Conservation (phyloP, 37 sponge, comb jelly and placozoan genomes). For the Halisarca cf. caerulea region DNA sequence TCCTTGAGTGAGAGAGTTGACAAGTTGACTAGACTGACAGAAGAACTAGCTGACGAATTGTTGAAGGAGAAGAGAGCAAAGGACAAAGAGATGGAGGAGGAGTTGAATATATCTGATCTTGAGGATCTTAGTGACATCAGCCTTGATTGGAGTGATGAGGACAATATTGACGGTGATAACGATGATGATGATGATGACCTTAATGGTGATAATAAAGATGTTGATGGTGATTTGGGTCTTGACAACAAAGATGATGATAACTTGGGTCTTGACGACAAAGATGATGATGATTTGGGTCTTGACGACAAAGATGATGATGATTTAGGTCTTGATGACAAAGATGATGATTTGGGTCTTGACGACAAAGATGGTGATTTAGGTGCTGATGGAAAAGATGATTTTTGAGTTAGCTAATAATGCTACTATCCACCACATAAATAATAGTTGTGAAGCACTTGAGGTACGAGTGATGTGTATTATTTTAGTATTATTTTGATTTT, state of each 20-base stretch:
- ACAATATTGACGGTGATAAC: not conserved
- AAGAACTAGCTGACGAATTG: not conserved
- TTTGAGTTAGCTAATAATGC: too few relatives aligned
- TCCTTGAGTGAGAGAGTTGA: not conserved
- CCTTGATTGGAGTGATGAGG: slow-evolving; percentile 18
- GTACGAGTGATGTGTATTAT: too few relatives aligned
- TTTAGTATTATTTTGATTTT: too few relatives aligned
- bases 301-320: not conserved
- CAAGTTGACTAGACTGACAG: not conserved
- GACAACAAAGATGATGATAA: not conserved
- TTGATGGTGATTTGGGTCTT: not conserved
- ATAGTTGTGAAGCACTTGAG: too few relatives aligned
- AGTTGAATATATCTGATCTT: not conserved
- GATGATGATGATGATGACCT: not conserved
- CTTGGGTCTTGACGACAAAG: not conserved
- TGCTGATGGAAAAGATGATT: too few relatives aligned
- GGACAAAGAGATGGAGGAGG: not conserved
- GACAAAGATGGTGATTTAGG: not conserved
- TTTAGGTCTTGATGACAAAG: not conserved
- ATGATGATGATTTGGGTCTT: not conserved
- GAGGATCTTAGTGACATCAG: not conserved
- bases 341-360: too few relatives aligned
- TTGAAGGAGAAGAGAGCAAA: not conserved
- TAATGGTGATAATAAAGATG: not conserved
- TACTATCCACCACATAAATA: too few relatives aligned